These are phyloP conservation scores for Prosopocoilus inquinatus DNA, from an alignment of 2,888 invertebrate genomes.

Conservation along the genomic window DNA sequence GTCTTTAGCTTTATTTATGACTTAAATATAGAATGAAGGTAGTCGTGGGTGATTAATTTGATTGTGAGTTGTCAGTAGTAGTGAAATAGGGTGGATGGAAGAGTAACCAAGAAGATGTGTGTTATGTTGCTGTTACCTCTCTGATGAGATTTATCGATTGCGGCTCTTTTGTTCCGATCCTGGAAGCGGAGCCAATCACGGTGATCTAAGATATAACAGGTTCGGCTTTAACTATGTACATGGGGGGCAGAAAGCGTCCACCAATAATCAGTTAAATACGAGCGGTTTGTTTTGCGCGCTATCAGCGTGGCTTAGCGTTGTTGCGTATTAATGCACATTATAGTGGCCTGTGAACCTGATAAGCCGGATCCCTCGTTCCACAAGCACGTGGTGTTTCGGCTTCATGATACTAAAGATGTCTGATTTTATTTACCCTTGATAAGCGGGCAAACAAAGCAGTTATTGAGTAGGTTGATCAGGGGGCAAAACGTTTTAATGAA, in stretches of 20 bases:
- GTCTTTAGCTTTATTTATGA: too few species aligned
- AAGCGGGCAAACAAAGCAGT: constrained; percentile 13
- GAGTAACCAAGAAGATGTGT: constrained; percentile 29
- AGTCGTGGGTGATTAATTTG: too few species aligned
- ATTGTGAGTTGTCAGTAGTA: too few species aligned
- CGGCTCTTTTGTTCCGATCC: constrained; percentile 31
- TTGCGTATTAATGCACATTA: constrained; percentile 11
- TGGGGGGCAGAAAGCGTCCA: constrained; percentile 25
- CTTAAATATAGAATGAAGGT: too few species aligned
- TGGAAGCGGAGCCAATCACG: constrained; percentile 34
- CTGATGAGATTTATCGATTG: constrained; percentile 21
- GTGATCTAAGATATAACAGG: constrained; percentile 31
- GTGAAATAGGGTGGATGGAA: not conserved
- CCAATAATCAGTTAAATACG: constrained; percentile 26
- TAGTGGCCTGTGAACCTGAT: constrained; percentile 4
- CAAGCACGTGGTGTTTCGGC: constrained; percentile 1
- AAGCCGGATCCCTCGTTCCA: constrained; percentile 11
- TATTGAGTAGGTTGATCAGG: constrained; percentile 23
- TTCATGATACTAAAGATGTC: constrained; percentile 13
- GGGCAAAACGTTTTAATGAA: constrained; percentile 26
- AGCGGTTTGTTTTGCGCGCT: constrained; percentile 3
- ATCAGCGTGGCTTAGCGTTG: constrained; percentile 9
- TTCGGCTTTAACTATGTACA: constrained; percentile 27
- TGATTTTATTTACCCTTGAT: constrained; percentile 14
- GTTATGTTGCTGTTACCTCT: constrained; percentile 35